Evolutionary conservation across 1,140 invertebrate genomes (phyloP).

Genomic region (Lordiphosa stackelbergi): DNA sequence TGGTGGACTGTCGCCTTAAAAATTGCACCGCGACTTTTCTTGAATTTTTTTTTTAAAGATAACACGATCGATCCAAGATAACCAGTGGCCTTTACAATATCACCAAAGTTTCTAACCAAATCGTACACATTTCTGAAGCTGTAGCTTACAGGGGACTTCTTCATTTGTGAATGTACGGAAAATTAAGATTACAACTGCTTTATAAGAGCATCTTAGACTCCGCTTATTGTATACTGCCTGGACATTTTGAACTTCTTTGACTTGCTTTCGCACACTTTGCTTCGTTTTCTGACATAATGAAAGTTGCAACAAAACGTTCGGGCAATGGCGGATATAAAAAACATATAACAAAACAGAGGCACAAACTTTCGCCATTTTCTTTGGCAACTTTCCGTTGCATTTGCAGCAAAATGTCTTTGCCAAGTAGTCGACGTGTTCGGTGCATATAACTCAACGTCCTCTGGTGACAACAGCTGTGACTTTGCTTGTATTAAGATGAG

Average conservation of each 20-base stretch:
- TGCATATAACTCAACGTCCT: slow-evolving; percentile 60
- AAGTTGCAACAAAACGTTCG: slow-evolving; percentile 35
- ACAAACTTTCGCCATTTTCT: slow-evolving; percentile 71
- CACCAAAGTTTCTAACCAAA: too few relatives aligned
- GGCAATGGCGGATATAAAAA: slow-evolving; percentile 33
- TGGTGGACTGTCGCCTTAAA: too few relatives aligned
- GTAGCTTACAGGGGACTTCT: too few relatives aligned
- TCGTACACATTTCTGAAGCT: too few relatives aligned
- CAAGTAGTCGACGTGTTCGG: slow-evolving; percentile 48
- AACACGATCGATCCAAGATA: too few relatives aligned
- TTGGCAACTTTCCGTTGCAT: slow-evolving; percentile 67
- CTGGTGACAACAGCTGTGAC: slow-evolving; percentile 46
- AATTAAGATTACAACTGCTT: neutral
- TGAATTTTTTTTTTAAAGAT: too few relatives aligned
- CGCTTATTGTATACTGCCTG: neutral
- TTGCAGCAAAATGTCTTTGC: slow-evolving; percentile 61
- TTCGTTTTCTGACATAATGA: slow-evolving; percentile 20
- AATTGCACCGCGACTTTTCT: too few relatives aligned
- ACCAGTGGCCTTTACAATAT: too few relatives aligned
- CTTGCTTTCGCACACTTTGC: slow-evolving; percentile 10
- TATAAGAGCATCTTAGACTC: slow-evolving; percentile 2
- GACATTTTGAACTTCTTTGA: slow-evolving; percentile 11
- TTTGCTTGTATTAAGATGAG: slow-evolving; percentile 48
- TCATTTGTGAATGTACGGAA: too few relatives aligned
- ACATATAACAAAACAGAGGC: slow-evolving; percentile 23